phyloP scores from a whole-genome alignment of 2,797 vertebrate species.

The Karalla daura region DNA sequence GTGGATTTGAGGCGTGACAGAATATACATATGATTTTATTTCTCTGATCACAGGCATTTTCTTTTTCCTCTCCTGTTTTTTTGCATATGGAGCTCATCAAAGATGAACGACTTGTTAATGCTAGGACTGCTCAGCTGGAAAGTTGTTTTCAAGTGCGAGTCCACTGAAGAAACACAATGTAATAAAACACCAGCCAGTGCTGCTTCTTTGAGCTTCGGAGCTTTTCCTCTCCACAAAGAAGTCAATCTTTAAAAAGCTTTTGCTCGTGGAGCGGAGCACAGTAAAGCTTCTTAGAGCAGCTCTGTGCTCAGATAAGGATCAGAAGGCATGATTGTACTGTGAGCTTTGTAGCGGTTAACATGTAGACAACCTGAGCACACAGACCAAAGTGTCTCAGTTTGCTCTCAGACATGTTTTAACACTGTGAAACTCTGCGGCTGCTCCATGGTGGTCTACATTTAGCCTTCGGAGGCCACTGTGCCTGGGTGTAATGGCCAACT shows the following conservation, averaged over 20 bases:
- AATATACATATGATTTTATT: constrained; percentile 82
- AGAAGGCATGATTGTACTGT: constrained; percentile 54
- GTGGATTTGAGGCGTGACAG: constrained; percentile 76
- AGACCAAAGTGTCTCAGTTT: constrained; percentile 56
- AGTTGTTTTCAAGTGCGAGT: constrained; percentile 73
- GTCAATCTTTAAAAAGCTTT: constrained; percentile 77
- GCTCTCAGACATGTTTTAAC: constrained; percentile 71
- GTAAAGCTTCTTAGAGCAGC: constrained; percentile 61
- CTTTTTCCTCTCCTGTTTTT: constrained; percentile 38
- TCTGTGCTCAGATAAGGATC: constrained; percentile 77
- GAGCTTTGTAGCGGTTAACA: constrained; percentile 57
- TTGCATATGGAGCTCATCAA: constrained; percentile 85
- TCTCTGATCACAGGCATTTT: constrained; percentile 70
- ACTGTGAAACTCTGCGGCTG: constrained; percentile 59
- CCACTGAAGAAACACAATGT: constrained; percentile 73
- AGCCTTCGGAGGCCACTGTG: constrained; percentile 57
- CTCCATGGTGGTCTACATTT: constrained; percentile 71
- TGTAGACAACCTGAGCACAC: constrained; percentile 55
- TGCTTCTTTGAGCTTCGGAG: constrained; percentile 64
- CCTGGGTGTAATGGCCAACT: constrained; percentile 53
- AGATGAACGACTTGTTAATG: constrained; percentile 82
- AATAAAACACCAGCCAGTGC: constrained; percentile 73
- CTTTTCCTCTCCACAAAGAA: constrained; percentile 62
- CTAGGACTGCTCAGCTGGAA: constrained; percentile 82
- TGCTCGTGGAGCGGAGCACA: constrained; percentile 64